phyloP scores from a whole-genome alignment of 1,140 invertebrate species.

The Achroia grisella region DNA sequence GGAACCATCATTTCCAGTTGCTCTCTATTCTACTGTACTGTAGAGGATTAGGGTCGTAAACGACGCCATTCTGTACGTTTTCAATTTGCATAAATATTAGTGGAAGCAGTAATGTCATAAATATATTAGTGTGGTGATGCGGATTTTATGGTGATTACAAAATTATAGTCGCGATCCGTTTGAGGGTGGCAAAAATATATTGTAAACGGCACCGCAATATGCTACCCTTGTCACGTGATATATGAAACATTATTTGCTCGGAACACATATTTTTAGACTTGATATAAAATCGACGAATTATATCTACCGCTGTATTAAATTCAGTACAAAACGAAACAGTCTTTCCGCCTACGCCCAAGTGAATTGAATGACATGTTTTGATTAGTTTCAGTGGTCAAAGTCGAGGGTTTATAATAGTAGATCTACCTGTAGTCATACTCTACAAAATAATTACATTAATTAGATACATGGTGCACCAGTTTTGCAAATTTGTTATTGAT shows the following conservation, averaged over 20 bases:
- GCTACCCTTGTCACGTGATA: not conserved
- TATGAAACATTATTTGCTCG: not conserved
- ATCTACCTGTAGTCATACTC: too few species aligned
- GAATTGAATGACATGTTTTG: not conserved
- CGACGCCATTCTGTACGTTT: slow-evolving; percentile 63
- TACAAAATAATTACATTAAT: too few species aligned
- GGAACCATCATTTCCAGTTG: too few species aligned
- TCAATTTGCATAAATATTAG: slow-evolving; percentile 74
- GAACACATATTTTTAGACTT: not conserved
- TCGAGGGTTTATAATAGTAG: too few species aligned
- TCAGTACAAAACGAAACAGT: too few species aligned
- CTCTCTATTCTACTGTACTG: slow-evolving; percentile 5
- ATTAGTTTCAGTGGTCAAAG: too few species aligned
- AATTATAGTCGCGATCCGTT: slow-evolving; percentile 42
- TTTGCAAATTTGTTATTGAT: too few species aligned
- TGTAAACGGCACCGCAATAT: slow-evolving; percentile 7
- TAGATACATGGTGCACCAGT: too few species aligned
- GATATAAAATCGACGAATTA: too few species aligned
- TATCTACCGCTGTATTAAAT: too few species aligned
- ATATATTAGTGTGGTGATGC: slow-evolving; percentile 70
- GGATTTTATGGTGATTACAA: slow-evolving; percentile 71
- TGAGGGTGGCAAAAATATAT: slow-evolving; percentile 14
- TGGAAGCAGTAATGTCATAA: slow-evolving; percentile 64
- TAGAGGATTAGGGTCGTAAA: slow-evolving; percentile 56
- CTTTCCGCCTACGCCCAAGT: too few species aligned